Base-by-base conservation (phyloP, 2,113 vertebrate genomes). In the Perca flavescens region DNA sequence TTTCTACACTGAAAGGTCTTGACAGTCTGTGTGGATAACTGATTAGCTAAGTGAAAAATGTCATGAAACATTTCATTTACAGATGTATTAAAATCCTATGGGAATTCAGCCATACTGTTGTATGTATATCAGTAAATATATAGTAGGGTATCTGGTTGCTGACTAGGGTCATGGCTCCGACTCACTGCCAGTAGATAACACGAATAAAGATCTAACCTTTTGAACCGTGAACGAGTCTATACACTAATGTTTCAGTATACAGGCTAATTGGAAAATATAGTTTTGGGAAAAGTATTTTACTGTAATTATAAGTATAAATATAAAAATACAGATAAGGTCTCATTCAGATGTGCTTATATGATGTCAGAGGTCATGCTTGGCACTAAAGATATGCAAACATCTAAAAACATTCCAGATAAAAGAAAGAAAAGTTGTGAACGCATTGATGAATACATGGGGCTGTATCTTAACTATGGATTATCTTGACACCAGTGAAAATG, bases 401-500 rank as follows among this genome's bases (percentile, higher is more conserved):
- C 3, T 14, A 15, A 67, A 46, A 50, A 14, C 22, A 56, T 47
- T 17, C 25, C 46, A 36, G 19, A 22, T 57, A 64, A 69, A 17
- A 50, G 3, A 49, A 19, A 74, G 31, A 21, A 73, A 73, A 28
- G 57, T 60, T 47, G 57, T 60, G 21, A 9, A 31, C 15, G 9
- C 74, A 22, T 52, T n/a, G 2, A 72, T 66, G 49, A 70, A 74
- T 50, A 25, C 50, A 52, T 13, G 17, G 16, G 14, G 10, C 57
- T 54, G 13, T 14, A 31, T 10, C 36, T 70, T 31, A 70, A 61
- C 22, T 25, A 7, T 31, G 53, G 14, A 64, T 85, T n/a, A 64
- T 65, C 19, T 19, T 62, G 47, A 78, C 80, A 75, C 57, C 50
- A 74, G 12, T 57, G 36, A 72, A 58, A 89, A 78, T n/a, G 31